Base-by-base conservation (phyloP, 2,797 vertebrate species). In the Protonibea diacanthus region DNA sequence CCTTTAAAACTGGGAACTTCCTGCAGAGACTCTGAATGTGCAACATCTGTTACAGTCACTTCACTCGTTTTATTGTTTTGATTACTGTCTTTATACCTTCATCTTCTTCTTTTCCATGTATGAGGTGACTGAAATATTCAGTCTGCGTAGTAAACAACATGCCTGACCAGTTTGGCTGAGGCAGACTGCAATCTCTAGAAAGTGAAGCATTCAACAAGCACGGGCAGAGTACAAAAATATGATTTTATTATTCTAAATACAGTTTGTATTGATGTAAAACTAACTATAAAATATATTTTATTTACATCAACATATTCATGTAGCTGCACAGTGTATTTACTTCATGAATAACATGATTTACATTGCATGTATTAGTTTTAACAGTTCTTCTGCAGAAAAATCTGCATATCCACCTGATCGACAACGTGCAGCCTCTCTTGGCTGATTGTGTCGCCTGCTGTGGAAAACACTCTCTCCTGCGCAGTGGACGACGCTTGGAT, bases 341-440 rank as follows among this genome's bases (percentile, higher is more conserved):
- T 1, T 47, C 14, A 25, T n/a, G 11, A 58, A 33, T 45, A 45
- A 45, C 25, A 45, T 4, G 33, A n/a, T 45, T 63, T 53, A 7
- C 27, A 23, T 29, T 52, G 3, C 7, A 38, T 2, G 2, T 23
- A 18, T 18, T 45, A 9, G 21, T 72, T 55, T 67, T 55, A 73
- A 51, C 14, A 45, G 4, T 66, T 71, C 12, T 65, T 78, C 62
- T 72, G 76, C 2, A 72, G 48, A 55, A 66, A 78, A 27, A 72
- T 72, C 56, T 66, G 69, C 62, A 63, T 63, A 3, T 69, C 58
- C 0, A 33, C 71, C 29, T 63, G 52, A 38, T 75, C 72, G 18
- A 64, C 38, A 49, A 75, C 10, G 23, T 55, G 72, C 12, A 27
- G 53, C 72, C 60, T 69, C 47, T 80, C 72, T 13, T 23, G 60